Conservation (phyloP, 2,888 invertebrate species). For the Andricus curvator region DNA sequence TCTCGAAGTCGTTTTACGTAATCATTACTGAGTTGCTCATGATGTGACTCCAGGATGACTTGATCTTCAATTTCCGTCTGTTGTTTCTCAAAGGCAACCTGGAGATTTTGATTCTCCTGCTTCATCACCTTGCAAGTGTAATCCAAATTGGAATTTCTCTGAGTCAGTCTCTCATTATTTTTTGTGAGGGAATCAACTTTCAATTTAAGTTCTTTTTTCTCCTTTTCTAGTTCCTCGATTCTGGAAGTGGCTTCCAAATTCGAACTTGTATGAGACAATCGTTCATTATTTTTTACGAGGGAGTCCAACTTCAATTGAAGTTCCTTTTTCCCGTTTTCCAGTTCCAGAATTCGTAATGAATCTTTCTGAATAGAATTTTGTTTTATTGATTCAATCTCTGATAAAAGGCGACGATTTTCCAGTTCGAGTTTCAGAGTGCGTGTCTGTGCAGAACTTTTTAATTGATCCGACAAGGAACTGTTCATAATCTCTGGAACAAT, state of each 20-base stretch:
- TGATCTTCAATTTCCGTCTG: slow-evolving; percentile 86
- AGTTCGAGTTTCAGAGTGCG: slow-evolving; percentile 93
- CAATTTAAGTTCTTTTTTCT: not conserved
- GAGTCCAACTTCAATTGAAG: slow-evolving; percentile 90
- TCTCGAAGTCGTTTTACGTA: slow-evolving; percentile 93
- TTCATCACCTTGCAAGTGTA: slow-evolving; percentile 89
- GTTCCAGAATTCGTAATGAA: slow-evolving; percentile 88
- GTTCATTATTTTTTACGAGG: slow-evolving; percentile 87
- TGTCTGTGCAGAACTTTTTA: slow-evolving; percentile 93
- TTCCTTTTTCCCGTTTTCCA: slow-evolving; percentile 95
- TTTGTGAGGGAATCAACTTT: not conserved
- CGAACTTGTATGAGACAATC: slow-evolving; percentile 79
- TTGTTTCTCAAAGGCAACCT: slow-evolving; percentile 86
- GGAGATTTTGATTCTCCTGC: slow-evolving; percentile 90
- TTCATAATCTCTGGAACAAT: slow-evolving; percentile 83
- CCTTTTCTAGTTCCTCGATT: not conserved
- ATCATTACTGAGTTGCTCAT: slow-evolving; percentile 93
- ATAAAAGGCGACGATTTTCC: slow-evolving; percentile 92
- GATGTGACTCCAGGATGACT: slow-evolving; percentile 91
- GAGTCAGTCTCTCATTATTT: slow-evolving; percentile 61
- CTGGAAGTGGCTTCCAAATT: not conserved
- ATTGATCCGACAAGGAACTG: slow-evolving; percentile 93
- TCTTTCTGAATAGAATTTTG: slow-evolving; percentile 91
- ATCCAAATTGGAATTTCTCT: slow-evolving; percentile 90
- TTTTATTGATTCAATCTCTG: slow-evolving; percentile 90